Evolutionary conservation across 2,797 vertebrate species (phyloP).

Genomic region (Varecia variegata): DNA sequence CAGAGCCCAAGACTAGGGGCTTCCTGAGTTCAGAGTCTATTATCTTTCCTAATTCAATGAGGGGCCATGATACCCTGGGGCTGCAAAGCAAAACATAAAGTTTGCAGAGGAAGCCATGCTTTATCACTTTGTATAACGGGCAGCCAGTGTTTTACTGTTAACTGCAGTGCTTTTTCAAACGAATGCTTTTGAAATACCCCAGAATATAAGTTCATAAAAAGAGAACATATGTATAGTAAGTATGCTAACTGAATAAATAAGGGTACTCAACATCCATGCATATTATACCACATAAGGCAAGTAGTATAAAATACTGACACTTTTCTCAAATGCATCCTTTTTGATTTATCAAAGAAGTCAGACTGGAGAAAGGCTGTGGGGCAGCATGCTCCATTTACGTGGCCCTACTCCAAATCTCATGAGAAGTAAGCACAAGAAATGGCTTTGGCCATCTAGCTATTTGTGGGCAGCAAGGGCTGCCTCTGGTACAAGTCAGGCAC

Average conservation of each 20-base stretch:
- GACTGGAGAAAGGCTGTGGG: neutral
- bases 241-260: neutral
- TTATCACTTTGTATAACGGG: neutral
- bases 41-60: neutral
- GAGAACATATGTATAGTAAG: neutral
- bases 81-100: slow-evolving; percentile 25
- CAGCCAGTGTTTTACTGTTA: slow-evolving; percentile 18
- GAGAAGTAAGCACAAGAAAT: neutral
- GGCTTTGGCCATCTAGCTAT: neutral
- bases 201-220: slow-evolving; percentile 9
- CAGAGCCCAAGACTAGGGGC: neutral
- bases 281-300: neutral
- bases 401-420: neutral
- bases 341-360: neutral
- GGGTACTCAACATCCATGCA: neutral
- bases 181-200: slow-evolving; percentile 24
- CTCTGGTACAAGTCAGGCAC: neutral
- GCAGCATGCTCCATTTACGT: neutral
- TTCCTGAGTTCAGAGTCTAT: neutral
- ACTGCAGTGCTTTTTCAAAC: slow-evolving; percentile 4
- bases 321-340: neutral
- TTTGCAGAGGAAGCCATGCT: neutral
- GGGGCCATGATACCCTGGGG: neutral
- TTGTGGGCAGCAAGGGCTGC: neutral
- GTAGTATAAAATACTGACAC: neutral